Evolutionary conservation across 2,797 vertebrate genomes (phyloP), one percentile per base, ranked within the genome.

Genomic region (Hoplostethus mediterraneus): DNA sequence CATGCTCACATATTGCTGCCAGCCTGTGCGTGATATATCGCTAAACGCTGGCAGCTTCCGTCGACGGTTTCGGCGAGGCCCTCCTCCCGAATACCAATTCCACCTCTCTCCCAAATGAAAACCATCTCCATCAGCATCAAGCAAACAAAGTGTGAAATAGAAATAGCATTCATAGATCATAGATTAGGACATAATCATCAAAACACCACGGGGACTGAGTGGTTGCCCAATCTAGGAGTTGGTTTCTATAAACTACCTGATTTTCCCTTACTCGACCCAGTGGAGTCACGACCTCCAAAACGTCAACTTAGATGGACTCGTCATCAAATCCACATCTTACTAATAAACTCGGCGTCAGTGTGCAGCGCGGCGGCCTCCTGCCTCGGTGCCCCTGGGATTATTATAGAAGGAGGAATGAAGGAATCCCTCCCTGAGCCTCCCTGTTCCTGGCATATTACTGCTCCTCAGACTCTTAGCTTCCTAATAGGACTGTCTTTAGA

Each of bases 401-500:
- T 73, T 70, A 74, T 47, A 67, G 59, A 63, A 49, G 48, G 17
- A 13, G 54, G 21, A 68, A 21, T 71, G 52, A 47, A 60, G 3
- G 8, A 57, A 56, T 60, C 59, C 78, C 66, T 79, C 63, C 60
- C 63, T 30, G 65, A 74, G 72, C 72, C 81, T 71, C 83, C 64
- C 57, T 44, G 49, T 51, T 38, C 13, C 67, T 69, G 62, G 81
- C 67, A 63, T 68, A 69, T 67, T 51, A 53, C 64, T 51, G 31
- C 60, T 79, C 71, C 64, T 77, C 71, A 77, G 67, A 84, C 69
- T 70, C 72, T 77, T 71, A 42, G 64, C 61, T 67, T 59, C 21
- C 21, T 21, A 21, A 21, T 8, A 4, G 25, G 45, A 9, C 42
- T 33, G 1, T 5, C 6, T 33, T 33, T 33, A 33, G 4, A 33